Conservation (phyloP, 2,888 invertebrate genomes). For the Ecdyonurus torrentis region DNA sequence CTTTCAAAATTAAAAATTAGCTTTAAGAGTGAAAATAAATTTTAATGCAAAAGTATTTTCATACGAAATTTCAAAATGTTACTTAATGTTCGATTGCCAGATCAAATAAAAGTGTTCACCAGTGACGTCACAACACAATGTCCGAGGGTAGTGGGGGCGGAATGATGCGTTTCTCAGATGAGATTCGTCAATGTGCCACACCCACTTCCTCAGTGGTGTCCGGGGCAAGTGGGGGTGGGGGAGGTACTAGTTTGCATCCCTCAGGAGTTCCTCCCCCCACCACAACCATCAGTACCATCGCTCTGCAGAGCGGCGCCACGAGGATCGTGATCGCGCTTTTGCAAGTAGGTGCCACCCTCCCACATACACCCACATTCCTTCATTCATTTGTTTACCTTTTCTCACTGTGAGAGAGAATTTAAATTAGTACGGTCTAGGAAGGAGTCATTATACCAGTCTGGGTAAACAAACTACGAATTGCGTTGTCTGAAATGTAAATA, state of each 20-base stretch:
- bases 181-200: slow-evolving; percentile 4
- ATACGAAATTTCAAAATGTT: no score
- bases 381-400: no score
- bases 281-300: slow-evolving; percentile 80
- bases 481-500: no score
- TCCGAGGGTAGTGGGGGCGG: background rate
- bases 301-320: slow-evolving; percentile 71
- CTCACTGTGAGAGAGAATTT: no score
- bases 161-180: slow-evolving; percentile 1
- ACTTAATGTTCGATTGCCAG: no score
- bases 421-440: no score
- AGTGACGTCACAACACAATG: background rate
- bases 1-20: no score
- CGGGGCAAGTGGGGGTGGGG: slow-evolving; percentile 15
- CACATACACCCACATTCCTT: background rate
- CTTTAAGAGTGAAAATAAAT: no score
- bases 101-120: no score
- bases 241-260: slow-evolving; percentile 9
- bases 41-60: no score
- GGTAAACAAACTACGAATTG: no score
- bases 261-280: slow-evolving; percentile 29
- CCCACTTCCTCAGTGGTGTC: slow-evolving; percentile 7
- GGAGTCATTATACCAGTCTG: no score
- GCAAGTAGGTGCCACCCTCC: slow-evolving; percentile 43
- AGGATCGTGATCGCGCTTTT: slow-evolving; percentile 75